Evolutionary conservation across 2,888 invertebrate genomes (phyloP), one percentile per base, ranked within the genome.

Genomic region (Pollenia angustigena): DNA sequence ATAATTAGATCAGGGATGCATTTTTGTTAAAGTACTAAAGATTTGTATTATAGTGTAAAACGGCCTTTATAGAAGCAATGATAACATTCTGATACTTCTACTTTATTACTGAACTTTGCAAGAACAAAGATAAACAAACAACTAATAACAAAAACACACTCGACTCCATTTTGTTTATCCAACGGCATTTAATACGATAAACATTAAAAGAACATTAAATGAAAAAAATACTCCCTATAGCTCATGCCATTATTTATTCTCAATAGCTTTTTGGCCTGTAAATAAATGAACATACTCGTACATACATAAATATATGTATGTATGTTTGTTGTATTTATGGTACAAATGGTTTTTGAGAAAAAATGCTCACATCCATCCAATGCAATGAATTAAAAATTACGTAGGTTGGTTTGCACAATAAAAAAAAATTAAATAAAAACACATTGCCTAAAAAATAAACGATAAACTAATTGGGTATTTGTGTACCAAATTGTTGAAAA

Each of bases 121-220:
- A 54, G 40, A 46, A 74, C 48, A 79, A 69, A 18, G 7, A 14
- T 78, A 48, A 68, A 66, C 81, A 83, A 58, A 62, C 79, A 75
- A 81, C 56, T 60, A 58, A 75, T 16, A 86, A 79, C 56, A 68
- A 11, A 79, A 18, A 48, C 16, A n/a, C 46, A 69, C 40, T 46
- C 75, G 86, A 84, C 87, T 87, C 84, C 85, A 85, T 85, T 85
- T 87, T 85, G 81, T 85, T 82, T 81, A 85, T 76, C 12, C 54
- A 46, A 83, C 56, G 48, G 16, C 75, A 64, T 60, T 78, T 46
- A 76, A 64, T 56, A 84, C 60, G 84, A 32, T 32, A 71, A 81
- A 78, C 60, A 88, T 82, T 71, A 81, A 64, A 72, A 81, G 16
- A 64, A 71, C 54, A 75, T 52, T 82, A 2, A 69, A 75, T 54